A percentile compares a stretch with the other conserved stretches of the same genome.
Conservation (phyloP, 2,888 invertebrate species). For the Oligia fasciuncula region DNA sequence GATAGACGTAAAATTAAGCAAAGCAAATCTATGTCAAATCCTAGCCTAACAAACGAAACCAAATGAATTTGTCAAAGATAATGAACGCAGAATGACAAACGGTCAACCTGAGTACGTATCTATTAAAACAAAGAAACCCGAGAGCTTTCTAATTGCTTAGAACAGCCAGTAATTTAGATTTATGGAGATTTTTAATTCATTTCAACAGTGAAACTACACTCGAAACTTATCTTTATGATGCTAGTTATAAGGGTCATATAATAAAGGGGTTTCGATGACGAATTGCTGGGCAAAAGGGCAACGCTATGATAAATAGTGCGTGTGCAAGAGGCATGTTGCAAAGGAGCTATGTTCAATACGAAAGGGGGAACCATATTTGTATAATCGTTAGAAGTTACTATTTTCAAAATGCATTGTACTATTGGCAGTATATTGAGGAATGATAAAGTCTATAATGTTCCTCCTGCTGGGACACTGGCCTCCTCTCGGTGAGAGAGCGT, state of each 20-base stretch:
- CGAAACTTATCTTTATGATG: conserved; percentile 20
- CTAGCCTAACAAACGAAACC: conserved; percentile 28
- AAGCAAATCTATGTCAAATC: conserved; percentile 34
- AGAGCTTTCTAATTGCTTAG: conserved; percentile 83
- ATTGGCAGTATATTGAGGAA: background rate
- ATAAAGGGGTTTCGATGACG: conserved; percentile 35
- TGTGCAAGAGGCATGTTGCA: conserved; percentile 24
- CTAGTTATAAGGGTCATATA: conserved; percentile 23
- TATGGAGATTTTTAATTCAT: conserved; percentile 68
- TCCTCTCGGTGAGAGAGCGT: no score
- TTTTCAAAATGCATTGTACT: conserved; percentile 20
- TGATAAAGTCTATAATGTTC: no score
- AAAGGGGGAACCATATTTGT: conserved; percentile 33
- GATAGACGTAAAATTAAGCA: background rate
- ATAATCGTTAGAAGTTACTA: conserved; percentile 6
- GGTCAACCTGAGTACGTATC: conserved; percentile 56
- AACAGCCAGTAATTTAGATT: conserved; percentile 77
- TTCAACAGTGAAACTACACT: conserved; percentile 8
- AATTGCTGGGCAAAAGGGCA: conserved; percentile 50
- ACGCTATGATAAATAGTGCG: conserved; percentile 53
- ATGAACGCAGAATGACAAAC: conserved; percentile 65
- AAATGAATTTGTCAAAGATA: conserved; percentile 65
- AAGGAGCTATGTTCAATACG: conserved; percentile 26
- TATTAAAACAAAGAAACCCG: conserved; percentile 80
- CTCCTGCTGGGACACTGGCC: no score